Percentiles rank a stretch among this genome's conserved stretches.
Conservation (phyloP, 1,140 invertebrate species). For the Harpegnathos saltator region DNA sequence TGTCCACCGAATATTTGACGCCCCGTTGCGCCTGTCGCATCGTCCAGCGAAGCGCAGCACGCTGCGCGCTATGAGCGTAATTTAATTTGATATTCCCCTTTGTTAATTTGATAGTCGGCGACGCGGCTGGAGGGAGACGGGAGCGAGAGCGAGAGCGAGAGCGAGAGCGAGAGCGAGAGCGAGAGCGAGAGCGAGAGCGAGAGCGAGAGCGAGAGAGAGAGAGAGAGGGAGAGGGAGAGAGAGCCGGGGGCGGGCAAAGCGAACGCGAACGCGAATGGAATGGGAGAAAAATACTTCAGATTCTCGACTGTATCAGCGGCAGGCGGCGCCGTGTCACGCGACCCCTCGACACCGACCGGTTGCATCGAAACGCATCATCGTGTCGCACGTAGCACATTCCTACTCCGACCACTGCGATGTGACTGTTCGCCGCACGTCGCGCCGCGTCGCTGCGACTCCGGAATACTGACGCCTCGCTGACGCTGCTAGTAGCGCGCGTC, state of each 20-base stretch:
- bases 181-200: not conserved
- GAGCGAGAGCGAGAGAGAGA: conserved; percentile 2
- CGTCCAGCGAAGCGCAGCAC: conserved; percentile 46
- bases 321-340: conserved; percentile 63
- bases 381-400: conserved; percentile 58
- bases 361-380: conserved; percentile 68
- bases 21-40: conserved; percentile 57
- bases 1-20: conserved; percentile 72
- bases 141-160: not conserved
- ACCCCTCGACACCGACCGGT: conserved; percentile 52
- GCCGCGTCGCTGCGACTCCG: conserved; percentile 43
- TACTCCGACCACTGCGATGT: conserved; percentile 65
- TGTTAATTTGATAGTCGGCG: conserved; percentile 74
- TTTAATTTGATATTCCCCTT: conserved; percentile 81
- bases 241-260: not conserved
- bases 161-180: conserved; percentile 20
- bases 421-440: conserved; percentile 69
- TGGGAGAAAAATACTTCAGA: conserved; percentile 78
- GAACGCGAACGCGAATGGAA: conserved; percentile 32
- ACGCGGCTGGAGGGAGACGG: no score
- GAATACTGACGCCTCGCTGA: conserved; percentile 70
- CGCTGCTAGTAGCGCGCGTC: conserved; percentile 61
- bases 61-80: conserved; percentile 63
- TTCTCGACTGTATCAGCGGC: conserved; percentile 72
- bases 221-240: not conserved